Conservation (phyloP, 2,113 vertebrate genomes). For the Butastur rufipennis region DNA sequence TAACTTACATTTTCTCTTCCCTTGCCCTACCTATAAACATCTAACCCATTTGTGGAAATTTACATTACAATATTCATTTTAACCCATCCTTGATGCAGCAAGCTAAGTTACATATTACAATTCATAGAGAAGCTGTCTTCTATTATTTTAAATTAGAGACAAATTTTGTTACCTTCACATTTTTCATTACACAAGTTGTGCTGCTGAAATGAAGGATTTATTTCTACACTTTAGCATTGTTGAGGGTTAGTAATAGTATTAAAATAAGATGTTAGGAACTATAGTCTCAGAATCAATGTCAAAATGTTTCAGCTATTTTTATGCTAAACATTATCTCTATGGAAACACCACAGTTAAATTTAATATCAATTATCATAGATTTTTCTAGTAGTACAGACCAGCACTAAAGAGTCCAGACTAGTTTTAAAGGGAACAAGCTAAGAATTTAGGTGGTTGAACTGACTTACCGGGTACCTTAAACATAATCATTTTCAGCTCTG, state of each 20-base stretch:
- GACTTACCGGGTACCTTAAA: not conserved
- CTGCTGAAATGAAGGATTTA: not conserved
- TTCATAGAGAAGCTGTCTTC: not conserved
- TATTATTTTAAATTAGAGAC: not conserved
- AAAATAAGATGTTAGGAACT: not conserved
- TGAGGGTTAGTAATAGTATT: not conserved
- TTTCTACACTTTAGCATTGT: not conserved
- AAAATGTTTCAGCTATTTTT: slow-evolving; percentile 53
- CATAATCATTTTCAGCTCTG: not conserved
- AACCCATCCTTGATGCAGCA: not conserved
- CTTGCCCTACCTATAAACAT: not conserved
- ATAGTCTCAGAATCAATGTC: not conserved
- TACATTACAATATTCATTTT: not conserved
- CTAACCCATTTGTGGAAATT: not conserved
- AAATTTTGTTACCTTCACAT: not conserved
- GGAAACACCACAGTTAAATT: slow-evolving; percentile 21
- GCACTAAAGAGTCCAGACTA: not conserved
- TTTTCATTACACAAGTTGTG: not conserved
- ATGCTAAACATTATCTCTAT: slow-evolving; percentile 39
- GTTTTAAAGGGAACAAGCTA: not conserved
- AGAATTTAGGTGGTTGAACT: not conserved
- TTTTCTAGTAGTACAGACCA: not conserved
- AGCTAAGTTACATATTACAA: not conserved
- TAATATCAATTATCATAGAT: not conserved
- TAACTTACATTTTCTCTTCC: not conserved